Conservation (phyloP, 1,140 invertebrate species). For the Drosophila saltans region DNA sequence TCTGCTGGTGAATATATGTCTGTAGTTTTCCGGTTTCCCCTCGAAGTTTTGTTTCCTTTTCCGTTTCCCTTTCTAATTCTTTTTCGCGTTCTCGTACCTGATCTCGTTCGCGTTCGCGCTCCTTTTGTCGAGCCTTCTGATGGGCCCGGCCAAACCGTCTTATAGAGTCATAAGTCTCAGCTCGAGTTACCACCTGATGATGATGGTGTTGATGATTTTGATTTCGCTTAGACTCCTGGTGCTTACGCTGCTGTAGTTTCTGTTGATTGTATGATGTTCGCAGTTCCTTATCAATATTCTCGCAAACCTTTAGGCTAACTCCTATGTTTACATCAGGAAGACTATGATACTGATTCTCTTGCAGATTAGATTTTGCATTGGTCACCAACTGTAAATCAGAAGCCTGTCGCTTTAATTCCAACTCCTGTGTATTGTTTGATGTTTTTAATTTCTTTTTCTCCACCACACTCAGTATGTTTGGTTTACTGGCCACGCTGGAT, state of each 20-base stretch:
- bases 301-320: slow-evolving; percentile 87
- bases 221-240: slow-evolving; percentile 49
- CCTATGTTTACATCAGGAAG: slow-evolving; percentile 87
- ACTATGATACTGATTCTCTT: slow-evolving; percentile 88
- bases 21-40: slow-evolving; percentile 31
- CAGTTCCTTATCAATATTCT: slow-evolving; percentile 87
- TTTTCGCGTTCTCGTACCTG: slow-evolving; percentile 40
- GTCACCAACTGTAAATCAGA: slow-evolving; percentile 51
- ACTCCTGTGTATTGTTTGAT: slow-evolving; percentile 33
- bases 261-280: slow-evolving; percentile 83
- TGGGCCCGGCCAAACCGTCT: slow-evolving; percentile 77
- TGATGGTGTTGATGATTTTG: slow-evolving; percentile 14
- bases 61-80: slow-evolving; percentile 16
- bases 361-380: slow-evolving; percentile 59
- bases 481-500: slow-evolving; percentile 62
- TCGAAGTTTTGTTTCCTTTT: slow-evolving; percentile 31
- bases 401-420: slow-evolving; percentile 54
- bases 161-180: slow-evolving; percentile 80
- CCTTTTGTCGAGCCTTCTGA: slow-evolving; percentile 66
- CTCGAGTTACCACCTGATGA: slow-evolving; percentile 54
- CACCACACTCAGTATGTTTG: slow-evolving; percentile 69
- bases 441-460: slow-evolving; percentile 66
- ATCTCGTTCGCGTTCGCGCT: slow-evolving; percentile 66
- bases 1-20: slow-evolving; percentile 26
- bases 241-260: slow-evolving; percentile 64